These are phyloP conservation scores for Tenthredo mesomela DNA, from an alignment of 2,888 invertebrate species.

Conservation along the genomic window DNA sequence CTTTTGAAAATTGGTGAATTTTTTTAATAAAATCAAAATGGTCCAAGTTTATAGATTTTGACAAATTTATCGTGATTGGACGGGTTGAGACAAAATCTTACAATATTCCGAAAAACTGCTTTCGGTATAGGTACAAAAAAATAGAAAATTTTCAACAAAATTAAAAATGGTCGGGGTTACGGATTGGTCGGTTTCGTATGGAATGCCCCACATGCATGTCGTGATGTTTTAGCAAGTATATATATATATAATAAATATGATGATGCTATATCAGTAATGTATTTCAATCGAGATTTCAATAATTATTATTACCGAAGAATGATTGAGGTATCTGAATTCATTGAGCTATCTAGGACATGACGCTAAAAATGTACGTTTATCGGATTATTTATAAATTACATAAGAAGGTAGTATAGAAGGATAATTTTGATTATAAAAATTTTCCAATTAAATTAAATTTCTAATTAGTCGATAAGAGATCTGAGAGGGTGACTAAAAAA, in stretches of 20 bases:
- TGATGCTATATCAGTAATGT: background rate
- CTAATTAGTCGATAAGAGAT: background rate
- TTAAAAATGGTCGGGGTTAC: too few species aligned
- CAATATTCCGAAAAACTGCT: too few species aligned
- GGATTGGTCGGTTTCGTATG: too few species aligned
- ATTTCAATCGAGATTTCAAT: too few species aligned
- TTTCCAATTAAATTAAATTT: constrained; percentile 9
- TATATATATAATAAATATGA: background rate
- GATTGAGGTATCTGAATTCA: constrained; percentile 17
- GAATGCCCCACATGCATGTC: background rate
- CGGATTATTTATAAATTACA: background rate
- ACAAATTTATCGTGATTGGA: too few species aligned
- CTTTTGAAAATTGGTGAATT: too few species aligned
- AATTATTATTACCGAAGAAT: background rate
- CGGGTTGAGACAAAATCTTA: too few species aligned
- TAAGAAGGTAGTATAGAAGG: background rate
- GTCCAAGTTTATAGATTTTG: too few species aligned
- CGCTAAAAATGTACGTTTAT: constrained; percentile 23
- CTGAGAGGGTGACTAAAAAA: background rate
- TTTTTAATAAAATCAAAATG: too few species aligned
- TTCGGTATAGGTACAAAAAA: too few species aligned
- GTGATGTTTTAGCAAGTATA: constrained; percentile 21
- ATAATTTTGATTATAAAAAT: constrained; percentile 10
- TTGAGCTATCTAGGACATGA: constrained; percentile 38
- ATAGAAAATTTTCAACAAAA: too few species aligned